Evolutionary conservation across 92 coral and sea anemone genomes (phyloP), one percentile per base, ranked within the genome.

Genomic region (Siderastrea siderea): DNA sequence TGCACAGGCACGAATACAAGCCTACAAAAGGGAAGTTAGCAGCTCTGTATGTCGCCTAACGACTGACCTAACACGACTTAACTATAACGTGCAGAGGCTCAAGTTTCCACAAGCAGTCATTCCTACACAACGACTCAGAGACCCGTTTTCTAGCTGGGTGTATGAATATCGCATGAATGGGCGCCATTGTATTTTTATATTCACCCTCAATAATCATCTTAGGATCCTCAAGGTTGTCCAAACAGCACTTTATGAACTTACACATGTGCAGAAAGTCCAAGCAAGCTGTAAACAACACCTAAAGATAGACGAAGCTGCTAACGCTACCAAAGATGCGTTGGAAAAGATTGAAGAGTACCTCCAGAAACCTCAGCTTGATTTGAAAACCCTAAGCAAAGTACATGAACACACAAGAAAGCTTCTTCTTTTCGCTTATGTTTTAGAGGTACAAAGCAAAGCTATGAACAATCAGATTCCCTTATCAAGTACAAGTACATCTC

Each of bases 381-480:
- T 74, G 67, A 65, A 13, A 51, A 64, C 51, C 44, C 74, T 85
- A 15, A 12, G 65, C 57, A 50, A 46, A 77, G 66, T 65, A 5
- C 54, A 85, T 2, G 59, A 65, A 1, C 76, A 9, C 5, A 52
- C 71, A 43, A 85, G 65, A 47, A 76, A 76, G 75, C 65, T 63
- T 5, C 45, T 12, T 3, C 83, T 85, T 43, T 75, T 67, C 55
- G 16, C 58, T 55, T 69, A 53, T 1, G 52, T 76, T 19, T 55
- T 85, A 47, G 74, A 74, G 64, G 65, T 68, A 8, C 82, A 85
- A 52, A 11, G 47, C n/a, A 8, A 85, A 54, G 74, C 77, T 9
- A 7, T 13, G 0, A 19, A 16, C 7, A 17, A 6, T 13, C 53
- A 55, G 3, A 53, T 1, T 3, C 13, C 68, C 0, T 76, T 64